A percentile compares a stretch with the other conserved stretches of the same genome.
Evolutionary conservation across 2,797 vertebrate genomes (phyloP).

Genomic region (Gymnocypris eckloni): DNA sequence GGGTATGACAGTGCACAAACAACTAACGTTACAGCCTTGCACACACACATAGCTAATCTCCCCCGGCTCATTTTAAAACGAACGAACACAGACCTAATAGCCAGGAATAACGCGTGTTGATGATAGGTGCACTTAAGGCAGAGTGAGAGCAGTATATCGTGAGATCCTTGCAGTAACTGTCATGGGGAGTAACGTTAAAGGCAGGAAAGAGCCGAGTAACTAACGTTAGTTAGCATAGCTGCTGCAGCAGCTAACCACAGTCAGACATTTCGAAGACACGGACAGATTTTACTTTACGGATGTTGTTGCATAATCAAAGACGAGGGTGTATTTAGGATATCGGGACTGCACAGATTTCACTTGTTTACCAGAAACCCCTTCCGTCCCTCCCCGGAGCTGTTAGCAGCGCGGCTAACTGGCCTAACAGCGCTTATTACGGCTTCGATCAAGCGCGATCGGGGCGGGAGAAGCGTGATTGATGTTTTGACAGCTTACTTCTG

Average conservation of each 20-base stretch:
- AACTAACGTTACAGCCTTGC: slow-evolving; percentile 11
- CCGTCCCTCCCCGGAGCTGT: slow-evolving; percentile 31
- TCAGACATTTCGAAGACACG: neutral
- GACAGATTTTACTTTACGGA: neutral
- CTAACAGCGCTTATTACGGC: slow-evolving; percentile 18
- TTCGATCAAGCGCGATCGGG: neutral
- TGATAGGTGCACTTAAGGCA: neutral
- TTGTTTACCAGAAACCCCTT: slow-evolving; percentile 24
- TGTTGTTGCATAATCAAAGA: neutral
- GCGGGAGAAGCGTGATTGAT: neutral
- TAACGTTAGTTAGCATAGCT: slow-evolving; percentile 24
- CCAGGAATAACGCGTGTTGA: neutral
- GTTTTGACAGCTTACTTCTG: slow-evolving; percentile 53
- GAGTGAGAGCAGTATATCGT: neutral
- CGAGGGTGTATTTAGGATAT: neutral
- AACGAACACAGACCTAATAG: neutral
- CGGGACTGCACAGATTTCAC: neutral
- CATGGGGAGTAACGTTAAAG: slow-evolving; percentile 27
- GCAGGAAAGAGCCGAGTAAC: slow-evolving; percentile 39
- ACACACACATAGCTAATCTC: neutral
- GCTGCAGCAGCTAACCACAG: slow-evolving; percentile 26
- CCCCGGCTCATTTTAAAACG: neutral
- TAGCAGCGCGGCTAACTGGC: slow-evolving; percentile 40
- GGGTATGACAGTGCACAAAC: slow-evolving; percentile 66
- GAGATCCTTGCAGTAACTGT: slow-evolving; percentile 46